These are phyloP conservation scores for Rhodeus uyekii DNA, from an alignment of 2,797 vertebrate species.

Conservation along the genomic window DNA sequence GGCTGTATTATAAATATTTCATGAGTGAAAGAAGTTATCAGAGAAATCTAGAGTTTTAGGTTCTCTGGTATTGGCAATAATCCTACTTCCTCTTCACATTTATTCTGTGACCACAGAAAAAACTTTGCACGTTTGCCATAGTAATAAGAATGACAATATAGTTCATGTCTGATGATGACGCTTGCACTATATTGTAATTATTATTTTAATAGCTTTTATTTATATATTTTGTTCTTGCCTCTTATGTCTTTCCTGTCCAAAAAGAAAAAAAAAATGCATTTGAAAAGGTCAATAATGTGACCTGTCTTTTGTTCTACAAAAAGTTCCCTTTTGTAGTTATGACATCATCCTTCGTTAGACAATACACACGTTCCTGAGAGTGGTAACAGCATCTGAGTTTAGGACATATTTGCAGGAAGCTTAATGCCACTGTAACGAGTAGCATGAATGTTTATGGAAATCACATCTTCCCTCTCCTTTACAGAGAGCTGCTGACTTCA, in stretches of 20 bases:
- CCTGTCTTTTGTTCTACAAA: constrained; percentile 20
- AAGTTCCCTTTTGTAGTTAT: constrained; percentile 15
- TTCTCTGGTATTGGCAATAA: not conserved
- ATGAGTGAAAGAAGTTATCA: not conserved
- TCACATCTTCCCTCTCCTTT: constrained; percentile 73
- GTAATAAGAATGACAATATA: not conserved
- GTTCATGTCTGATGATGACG: not conserved
- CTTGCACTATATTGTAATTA: not conserved
- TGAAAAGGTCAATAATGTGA: not conserved
- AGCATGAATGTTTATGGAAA: constrained; percentile 76
- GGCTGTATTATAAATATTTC: not conserved
- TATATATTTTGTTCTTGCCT: not conserved
- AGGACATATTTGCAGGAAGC: constrained; percentile 32
- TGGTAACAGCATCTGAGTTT: not conserved
- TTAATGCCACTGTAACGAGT: constrained; percentile 58
- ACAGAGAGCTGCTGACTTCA: constrained; percentile 41
- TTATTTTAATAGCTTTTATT: not conserved
- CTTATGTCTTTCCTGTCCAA: not conserved
- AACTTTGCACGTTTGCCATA: not conserved
- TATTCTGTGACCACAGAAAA: not conserved
- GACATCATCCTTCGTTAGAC: not conserved
- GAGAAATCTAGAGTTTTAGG: constrained; percentile 6
- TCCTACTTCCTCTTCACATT: constrained; percentile 16
- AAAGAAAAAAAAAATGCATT: not conserved
- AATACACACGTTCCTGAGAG: not conserved